phyloP scores from a whole-genome alignment of 2,113 vertebrate genomes.

The Thoracochromis brauschi region DNA sequence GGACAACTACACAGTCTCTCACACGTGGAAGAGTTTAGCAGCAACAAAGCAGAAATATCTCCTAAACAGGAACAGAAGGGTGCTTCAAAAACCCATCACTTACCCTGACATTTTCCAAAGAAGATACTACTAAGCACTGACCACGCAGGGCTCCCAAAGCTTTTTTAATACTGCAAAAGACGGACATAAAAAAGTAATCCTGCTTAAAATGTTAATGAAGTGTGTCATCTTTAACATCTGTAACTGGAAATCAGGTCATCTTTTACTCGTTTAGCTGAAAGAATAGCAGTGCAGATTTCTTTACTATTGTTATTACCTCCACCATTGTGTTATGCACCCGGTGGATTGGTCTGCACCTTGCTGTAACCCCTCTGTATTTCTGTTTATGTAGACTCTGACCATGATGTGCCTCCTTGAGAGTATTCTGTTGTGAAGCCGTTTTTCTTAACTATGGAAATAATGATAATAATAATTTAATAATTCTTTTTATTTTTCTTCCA shows the following conservation, averaged over 20 bases:
- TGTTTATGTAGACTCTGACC: not conserved
- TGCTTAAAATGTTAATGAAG: not conserved
- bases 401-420: not conserved
- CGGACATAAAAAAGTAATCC: not conserved
- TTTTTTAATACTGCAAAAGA: not conserved
- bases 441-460: not conserved
- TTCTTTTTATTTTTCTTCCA: not conserved
- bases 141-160: not conserved
- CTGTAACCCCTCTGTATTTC: not conserved
- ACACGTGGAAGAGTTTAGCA: not conserved
- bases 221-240: not conserved
- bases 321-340: not conserved
- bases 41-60: not conserved
- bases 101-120: not conserved
- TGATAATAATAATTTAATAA: not conserved
- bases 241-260: not conserved
- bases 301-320: not conserved
- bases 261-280: not conserved
- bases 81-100: not conserved
- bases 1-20: not conserved
- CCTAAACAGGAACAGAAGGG: not conserved
- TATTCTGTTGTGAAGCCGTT: not conserved
- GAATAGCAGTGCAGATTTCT: not conserved
- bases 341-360: not conserved
- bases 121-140: not conserved